Conservation (phyloP, 2,113 vertebrate genomes). For the Prolemur simus region DNA sequence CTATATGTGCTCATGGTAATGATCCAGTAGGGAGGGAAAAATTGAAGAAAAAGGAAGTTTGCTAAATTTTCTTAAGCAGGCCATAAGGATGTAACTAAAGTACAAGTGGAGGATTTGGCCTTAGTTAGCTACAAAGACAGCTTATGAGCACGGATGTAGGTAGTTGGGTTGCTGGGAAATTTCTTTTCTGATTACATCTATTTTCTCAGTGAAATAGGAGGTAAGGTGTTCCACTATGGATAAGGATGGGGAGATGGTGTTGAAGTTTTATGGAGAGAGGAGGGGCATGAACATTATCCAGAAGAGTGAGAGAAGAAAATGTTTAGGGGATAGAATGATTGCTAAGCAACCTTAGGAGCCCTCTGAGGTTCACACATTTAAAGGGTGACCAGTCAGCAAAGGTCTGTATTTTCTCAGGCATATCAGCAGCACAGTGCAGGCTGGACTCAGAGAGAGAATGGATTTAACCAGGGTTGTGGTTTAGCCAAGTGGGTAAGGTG, state of each 20-base stretch:
- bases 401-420: background rate
- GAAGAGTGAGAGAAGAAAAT: background rate
- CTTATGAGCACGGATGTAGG: background rate
- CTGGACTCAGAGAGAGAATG: background rate
- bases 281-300: background rate
- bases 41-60: background rate
- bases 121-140: background rate
- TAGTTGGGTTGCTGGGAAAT: background rate
- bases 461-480: background rate
- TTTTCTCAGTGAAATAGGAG: conserved; percentile 7
- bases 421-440: background rate
- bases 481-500: background rate
- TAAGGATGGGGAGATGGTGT: background rate
- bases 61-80: background rate
- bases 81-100: background rate
- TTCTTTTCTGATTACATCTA: background rate
- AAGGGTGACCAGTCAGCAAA: background rate
- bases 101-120: background rate
- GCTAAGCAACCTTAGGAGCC: background rate
- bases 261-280: background rate
- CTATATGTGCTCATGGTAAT: background rate
- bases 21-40: background rate
- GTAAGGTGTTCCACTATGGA: background rate
- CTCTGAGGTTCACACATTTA: background rate
- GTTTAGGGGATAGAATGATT: background rate